Percentiles rank a stretch among this genome's conserved stretches.
Evolutionary conservation across 2,113 vertebrate genomes (phyloP).

Genomic region (Ailurus styani): DNA sequence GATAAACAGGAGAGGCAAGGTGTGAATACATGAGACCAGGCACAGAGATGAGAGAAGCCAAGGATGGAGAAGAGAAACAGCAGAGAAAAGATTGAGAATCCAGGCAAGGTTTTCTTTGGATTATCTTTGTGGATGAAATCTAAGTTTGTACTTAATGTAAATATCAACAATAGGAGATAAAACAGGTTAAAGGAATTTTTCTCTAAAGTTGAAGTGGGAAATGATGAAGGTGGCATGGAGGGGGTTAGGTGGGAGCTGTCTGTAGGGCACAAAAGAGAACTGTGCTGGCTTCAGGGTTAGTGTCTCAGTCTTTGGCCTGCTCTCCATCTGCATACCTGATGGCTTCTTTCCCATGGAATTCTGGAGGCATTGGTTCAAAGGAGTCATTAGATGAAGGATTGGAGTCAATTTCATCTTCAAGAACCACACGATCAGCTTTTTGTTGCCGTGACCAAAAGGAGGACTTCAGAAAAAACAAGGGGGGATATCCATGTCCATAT

Average conservation of each 20-base stretch:
- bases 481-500: slow-evolving; percentile 81
- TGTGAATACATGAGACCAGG: background rate
- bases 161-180: background rate
- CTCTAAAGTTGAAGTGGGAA: background rate
- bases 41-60: background rate
- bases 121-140: background rate
- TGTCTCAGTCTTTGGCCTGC: background rate
- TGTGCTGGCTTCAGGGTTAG: background rate
- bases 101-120: background rate
- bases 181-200: background rate
- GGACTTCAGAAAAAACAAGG: slow-evolving; percentile 89
- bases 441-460: slow-evolving; percentile 87
- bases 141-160: background rate
- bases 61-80: background rate
- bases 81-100: background rate
- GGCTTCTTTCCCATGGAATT: slow-evolving; percentile 91
- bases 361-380: slow-evolving; percentile 83
- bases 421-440: slow-evolving; percentile 58
- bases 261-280: background rate
- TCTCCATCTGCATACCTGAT: slow-evolving; percentile 83
- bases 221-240: fast-evolving
- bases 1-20: background rate
- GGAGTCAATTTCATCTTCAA: slow-evolving; percentile 74
- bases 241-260: background rate
- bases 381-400: slow-evolving; percentile 65